Conservation (phyloP, 2,113 vertebrate genomes). For the Hemibates koningsi region DNA sequence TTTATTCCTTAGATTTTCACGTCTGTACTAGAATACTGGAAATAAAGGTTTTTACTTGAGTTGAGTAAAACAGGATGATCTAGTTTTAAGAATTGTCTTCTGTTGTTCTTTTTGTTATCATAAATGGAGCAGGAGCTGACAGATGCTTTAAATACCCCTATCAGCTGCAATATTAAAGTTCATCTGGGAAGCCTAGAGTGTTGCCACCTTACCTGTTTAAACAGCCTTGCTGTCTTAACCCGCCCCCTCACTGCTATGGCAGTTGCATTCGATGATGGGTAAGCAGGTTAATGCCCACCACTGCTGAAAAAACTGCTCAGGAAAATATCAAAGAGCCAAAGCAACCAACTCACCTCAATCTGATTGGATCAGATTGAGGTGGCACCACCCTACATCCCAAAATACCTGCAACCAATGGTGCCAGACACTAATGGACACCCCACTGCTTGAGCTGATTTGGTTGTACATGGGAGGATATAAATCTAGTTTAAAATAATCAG, state of each 20-base stretch:
- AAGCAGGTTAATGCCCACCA: neutral
- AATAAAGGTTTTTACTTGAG: neutral
- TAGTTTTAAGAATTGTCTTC: neutral
- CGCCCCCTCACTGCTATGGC: neutral
- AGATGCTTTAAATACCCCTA: neutral
- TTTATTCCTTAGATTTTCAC: conserved; percentile 8
- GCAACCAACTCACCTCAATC: neutral
- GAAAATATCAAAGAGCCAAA: neutral
- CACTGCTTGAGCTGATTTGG: neutral
- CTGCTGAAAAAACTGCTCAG: neutral
- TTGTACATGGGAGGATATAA: rapidly evolving
- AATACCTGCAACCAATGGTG: neutral
- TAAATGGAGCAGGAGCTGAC: neutral
- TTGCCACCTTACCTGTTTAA: neutral
- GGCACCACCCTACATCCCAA: neutral
- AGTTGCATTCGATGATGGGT: neutral
- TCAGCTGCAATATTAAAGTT: neutral
- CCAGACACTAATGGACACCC: neutral
- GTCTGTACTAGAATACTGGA: neutral
- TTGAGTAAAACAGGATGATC: neutral
- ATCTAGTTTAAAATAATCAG: neutral
- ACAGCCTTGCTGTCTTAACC: neutral
- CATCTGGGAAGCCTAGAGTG: neutral
- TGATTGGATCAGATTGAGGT: neutral
- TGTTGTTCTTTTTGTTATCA: neutral